A percentile compares a stretch with the other conserved stretches of the same genome.
phyloP scores from a whole-genome alignment of 1,140 invertebrate species.

The Dreissena polymorpha region DNA sequence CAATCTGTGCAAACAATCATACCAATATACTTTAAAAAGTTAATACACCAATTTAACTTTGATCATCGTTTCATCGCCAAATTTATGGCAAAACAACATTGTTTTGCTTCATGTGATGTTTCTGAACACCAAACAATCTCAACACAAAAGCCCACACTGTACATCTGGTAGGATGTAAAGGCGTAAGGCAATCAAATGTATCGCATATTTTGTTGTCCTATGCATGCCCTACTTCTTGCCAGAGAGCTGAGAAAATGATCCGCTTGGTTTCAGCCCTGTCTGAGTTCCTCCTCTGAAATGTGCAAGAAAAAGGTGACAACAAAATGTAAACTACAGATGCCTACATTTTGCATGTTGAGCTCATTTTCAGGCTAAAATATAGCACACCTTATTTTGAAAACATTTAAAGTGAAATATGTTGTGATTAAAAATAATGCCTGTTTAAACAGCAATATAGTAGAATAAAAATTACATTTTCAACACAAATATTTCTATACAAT shows the following conservation, averaged over 20 bases:
- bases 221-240: slow-evolving; percentile 25
- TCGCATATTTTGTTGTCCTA: too few relatives aligned
- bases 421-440: not conserved
- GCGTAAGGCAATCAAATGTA: too few relatives aligned
- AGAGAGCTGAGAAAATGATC: slow-evolving; percentile 37
- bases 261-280: slow-evolving; percentile 33
- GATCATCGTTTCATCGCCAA: too few relatives aligned
- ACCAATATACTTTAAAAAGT: too few relatives aligned
- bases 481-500: not conserved
- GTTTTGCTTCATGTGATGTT: too few relatives aligned
- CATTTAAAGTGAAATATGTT: not conserved
- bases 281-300: slow-evolving; percentile 28
- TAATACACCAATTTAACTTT: too few relatives aligned
- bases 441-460: not conserved
- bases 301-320: not conserved
- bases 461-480: not conserved
- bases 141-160: too few relatives aligned
- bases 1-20: too few relatives aligned
- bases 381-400: not conserved
- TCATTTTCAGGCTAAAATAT: not conserved
- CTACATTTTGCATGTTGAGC: not conserved
- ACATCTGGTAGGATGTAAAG: too few relatives aligned
- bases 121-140: too few relatives aligned
- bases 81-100: too few relatives aligned
- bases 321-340: not conserved